Conservation (phyloP, 2,797 vertebrate genomes). For the Gila robusta region DNA sequence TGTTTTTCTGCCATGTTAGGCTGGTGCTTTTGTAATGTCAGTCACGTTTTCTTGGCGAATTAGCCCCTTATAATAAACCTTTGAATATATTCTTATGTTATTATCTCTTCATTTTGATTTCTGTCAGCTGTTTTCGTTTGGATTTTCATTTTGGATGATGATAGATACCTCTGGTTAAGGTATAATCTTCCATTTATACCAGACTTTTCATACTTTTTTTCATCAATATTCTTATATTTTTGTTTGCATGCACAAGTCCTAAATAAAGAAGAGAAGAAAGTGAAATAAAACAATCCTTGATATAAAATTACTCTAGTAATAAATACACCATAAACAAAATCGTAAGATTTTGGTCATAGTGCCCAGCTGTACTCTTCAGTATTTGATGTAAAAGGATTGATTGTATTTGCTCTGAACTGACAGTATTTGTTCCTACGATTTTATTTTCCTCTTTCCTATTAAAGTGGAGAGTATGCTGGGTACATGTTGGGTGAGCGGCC, state of each 20-base stretch:
- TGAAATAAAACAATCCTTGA: not conserved
- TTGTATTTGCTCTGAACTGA: conserved; percentile 34
- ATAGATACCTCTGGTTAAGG: not conserved
- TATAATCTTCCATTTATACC: not conserved
- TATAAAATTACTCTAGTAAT: not conserved
- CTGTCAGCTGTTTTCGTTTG: not conserved
- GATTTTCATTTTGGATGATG: not conserved
- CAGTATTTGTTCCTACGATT: conserved; percentile 12
- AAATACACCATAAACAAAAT: not conserved
- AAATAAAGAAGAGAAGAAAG: not conserved
- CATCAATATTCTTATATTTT: not conserved
- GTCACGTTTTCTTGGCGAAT: conserved; percentile 39
- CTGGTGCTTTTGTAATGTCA: conserved; percentile 51
- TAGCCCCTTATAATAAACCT: not conserved
- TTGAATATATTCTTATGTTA: not conserved
- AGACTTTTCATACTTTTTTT: not conserved
- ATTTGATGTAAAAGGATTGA: conserved; percentile 27
- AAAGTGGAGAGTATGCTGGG: conserved; percentile 14
- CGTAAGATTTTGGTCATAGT: not conserved
- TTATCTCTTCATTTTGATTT: not conserved
- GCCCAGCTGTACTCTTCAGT: not conserved
- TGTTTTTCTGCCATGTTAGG: conserved; percentile 41
- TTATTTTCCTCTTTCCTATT: conserved; percentile 3
- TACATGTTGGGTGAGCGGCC: conserved; percentile 53
- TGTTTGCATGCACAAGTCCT: not conserved